A percentile compares a stretch with the other conserved stretches of the same genome.
Conservation (phyloP, 2,888 invertebrate species). For the Molorchus minor region DNA sequence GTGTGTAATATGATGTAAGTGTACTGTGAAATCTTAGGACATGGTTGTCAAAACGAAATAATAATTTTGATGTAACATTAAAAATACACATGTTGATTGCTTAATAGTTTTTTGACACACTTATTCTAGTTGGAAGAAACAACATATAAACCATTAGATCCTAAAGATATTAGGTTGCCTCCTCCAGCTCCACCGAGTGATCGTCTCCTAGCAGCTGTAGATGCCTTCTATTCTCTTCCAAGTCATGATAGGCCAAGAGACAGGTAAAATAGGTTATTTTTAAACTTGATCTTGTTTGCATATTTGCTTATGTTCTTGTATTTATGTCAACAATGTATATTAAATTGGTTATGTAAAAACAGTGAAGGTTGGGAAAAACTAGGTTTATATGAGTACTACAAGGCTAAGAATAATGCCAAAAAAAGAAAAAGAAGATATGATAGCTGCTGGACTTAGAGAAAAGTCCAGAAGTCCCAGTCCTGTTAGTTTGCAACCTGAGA, state of each 20-base stretch:
- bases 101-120: conserved; percentile 45
- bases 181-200: conserved; percentile 96
- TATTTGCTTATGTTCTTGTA: conserved; percentile 9
- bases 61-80: conserved; percentile 7
- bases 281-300: conserved; percentile 13
- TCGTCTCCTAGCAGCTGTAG: conserved; percentile 89
- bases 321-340: conserved; percentile 16
- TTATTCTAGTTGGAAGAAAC: conserved; percentile 81
- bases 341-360: conserved; percentile 39
- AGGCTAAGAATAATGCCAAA: conserved; percentile 92
- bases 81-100: conserved; percentile 19
- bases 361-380: conserved; percentile 99
- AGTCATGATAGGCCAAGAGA: conserved; percentile 95
- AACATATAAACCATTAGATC: conserved; percentile 89
- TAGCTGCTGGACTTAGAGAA: conserved; percentile 74
- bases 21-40: background rate
- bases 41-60: background rate
- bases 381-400: conserved; percentile 97
- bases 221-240: conserved; percentile 94
- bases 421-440: conserved; percentile 87
- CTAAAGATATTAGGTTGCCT: conserved; percentile 89
- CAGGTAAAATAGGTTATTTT: conserved; percentile 67
- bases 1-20: too few relatives aligned
- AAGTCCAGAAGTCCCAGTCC: conserved; percentile 84
- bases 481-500: conserved; percentile 74